Evolutionary conservation across 1,140 invertebrate genomes (phyloP).

Genomic region (Ridgeia piscesae): DNA sequence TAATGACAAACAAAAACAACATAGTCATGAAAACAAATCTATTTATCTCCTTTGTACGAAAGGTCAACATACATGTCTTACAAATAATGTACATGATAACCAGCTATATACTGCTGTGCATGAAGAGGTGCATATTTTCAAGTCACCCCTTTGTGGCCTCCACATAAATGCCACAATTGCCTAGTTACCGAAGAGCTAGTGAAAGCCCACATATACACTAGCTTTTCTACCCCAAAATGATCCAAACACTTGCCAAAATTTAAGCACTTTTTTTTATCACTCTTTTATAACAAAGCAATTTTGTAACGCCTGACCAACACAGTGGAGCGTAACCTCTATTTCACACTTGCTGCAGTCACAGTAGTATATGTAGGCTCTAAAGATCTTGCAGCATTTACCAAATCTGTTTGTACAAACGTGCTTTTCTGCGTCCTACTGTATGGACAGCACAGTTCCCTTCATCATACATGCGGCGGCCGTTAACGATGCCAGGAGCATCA

Average conservation of each 20-base stretch:
- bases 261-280: not conserved
- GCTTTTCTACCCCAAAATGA: not conserved
- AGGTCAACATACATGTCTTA: slow-evolving; percentile 1
- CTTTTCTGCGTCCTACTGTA: not conserved
- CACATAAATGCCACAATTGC: slow-evolving; percentile 5
- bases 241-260: not conserved
- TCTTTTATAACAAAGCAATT: slow-evolving; percentile 5
- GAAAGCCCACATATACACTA: not conserved
- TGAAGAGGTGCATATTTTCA: not conserved
- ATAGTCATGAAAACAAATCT: slow-evolving; percentile 1
- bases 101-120: slow-evolving; percentile 4
- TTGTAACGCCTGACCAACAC: not conserved
- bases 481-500: not conserved
- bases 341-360: not conserved
- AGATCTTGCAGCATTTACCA: not conserved
- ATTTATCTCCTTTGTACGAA: slow-evolving; percentile 6
- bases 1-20: slow-evolving; percentile 6
- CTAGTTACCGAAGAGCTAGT: not conserved
- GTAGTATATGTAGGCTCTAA: not conserved
- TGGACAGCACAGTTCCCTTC: not conserved
- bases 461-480: not conserved
- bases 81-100: slow-evolving; percentile 6
- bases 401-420: not conserved
- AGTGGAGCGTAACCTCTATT: not conserved
- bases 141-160: not conserved